Base-by-base conservation (phyloP, 2,888 invertebrate species). In the Colletes collaris region DNA sequence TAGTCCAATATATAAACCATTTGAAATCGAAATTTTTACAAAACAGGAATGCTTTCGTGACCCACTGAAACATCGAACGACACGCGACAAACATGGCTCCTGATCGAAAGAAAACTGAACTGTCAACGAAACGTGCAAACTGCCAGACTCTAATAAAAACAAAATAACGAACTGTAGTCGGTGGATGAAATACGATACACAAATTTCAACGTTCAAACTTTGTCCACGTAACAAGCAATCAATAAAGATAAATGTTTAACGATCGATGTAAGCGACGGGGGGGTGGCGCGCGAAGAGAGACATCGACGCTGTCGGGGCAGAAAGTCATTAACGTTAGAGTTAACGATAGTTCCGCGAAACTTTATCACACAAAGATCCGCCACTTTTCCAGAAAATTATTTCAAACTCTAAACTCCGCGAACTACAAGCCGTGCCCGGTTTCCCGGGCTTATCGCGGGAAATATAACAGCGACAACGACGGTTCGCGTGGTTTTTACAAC, bases 341-440 rank as follows among this genome's bases (percentile, higher is more conserved):
- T 75, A 74, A 70, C 66, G 69, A 49, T 46, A 68, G 75, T 75
- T 68, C 44, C 59, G 4, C 8, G 5, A 4, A 68, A 68, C 68
- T 76, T 79, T 67, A 46, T 55, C 44, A 13, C n/a, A n/a, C 69
- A 58, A 69, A 37, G 66, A 60, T 67, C 44, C 53, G 19, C 58
- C 74, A 50, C 62, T 77, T 63, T 66, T 58, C 63, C 75, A 65
- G 71, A 73, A 84, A 84, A 82, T 84, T 76, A 77, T 84, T 82
- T 84, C 82, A 60, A 81, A 81, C 69, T 50, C 35, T 49, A 72
- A 66, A 58, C 68, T 55, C 16, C 53, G 27, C 40, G 27, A 66
- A 72, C 72, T 46, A 52, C 52, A 67, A 76, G 63, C 67, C 67
- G 60, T n/a, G 62, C 56, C 66, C 70, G 55, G 49, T 74, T 77